Evolutionary conservation across 2,797 vertebrate species (phyloP), one percentile per base, ranked within the genome.

Genomic region (Bryconaethiops microstoma): DNA sequence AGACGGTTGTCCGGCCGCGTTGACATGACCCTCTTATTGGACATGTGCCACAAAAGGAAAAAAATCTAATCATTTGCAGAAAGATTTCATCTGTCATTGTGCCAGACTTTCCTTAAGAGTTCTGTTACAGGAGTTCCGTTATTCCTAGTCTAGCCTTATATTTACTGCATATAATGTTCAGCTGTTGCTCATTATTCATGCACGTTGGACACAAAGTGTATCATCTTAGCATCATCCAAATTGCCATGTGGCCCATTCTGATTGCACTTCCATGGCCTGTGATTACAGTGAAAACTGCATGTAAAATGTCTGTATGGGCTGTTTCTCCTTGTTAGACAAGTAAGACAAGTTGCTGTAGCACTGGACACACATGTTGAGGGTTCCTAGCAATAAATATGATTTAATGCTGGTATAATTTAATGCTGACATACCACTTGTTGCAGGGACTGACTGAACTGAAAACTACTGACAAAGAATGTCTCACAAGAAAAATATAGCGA

Each of bases 1-100:
- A 69, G 81, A 59, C 90, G 88, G 64, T 42, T 23, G 40, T 42
- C n/a, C 42, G 14, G 74, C 45, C 25, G 29, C 23, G 7, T 7
- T 70, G 67, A 81, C 71, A 71, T 68, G 48, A 2, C 72, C 69
- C n/a, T 52, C 72, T 77, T 55, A 63, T 42, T 77, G 69, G 64
- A 54, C 54, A 63, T 69, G 45, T 50, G 25, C 29, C 21, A 5
- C 1, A 23, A 57, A 21, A 57, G 9, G 19, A 57, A 8, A n/a
- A 8, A 9, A 9, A 7, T 57, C 19, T 21, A 55, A 17, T 55
- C 14, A 52, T 16, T 17, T n/a, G 3, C 8, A 17, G 19, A 19
- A n/a, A 55, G 19, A 55, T 55, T n/a, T 55, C 54, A n/a, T 9
- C 54, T 55, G 54, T 55, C 16, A 55, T n/a, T 55, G 8, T 55